phyloP scores from a whole-genome alignment of 2,113 vertebrate species.

The Onychostoma macrolepis region DNA sequence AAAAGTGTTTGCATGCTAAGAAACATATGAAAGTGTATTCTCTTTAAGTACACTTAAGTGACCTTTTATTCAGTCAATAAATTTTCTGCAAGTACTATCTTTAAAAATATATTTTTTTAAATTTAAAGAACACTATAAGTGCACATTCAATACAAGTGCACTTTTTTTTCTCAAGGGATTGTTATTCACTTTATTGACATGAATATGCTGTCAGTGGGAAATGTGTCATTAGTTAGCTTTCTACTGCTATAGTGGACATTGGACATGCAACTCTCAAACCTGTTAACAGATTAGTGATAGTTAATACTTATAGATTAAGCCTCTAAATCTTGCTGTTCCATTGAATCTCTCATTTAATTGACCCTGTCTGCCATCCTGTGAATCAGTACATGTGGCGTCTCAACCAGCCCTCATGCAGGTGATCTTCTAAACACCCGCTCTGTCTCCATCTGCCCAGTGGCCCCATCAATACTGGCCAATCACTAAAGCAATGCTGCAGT shows the following conservation, averaged over 20 bases:
- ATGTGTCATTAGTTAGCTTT: not conserved
- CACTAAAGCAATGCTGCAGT: slow-evolving; percentile 28
- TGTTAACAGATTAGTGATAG: slow-evolving; percentile 18
- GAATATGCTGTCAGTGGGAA: slow-evolving; percentile 14
- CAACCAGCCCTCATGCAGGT: not conserved
- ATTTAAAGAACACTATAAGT: not conserved
- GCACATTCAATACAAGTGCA: not conserved
- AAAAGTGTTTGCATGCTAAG: not conserved
- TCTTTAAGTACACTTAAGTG: not conserved
- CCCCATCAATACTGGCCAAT: slow-evolving; percentile 9
- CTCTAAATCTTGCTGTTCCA: not conserved
- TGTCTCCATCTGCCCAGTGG: not conserved
- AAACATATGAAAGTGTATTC: not conserved
- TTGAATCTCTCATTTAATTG: slow-evolving; percentile 34
- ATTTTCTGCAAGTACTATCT: too few relatives aligned
- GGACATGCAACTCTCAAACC: slow-evolving; percentile 10
- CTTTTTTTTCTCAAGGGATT: not conserved
- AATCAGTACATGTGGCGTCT: slow-evolving; percentile 16
- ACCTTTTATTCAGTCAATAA: not conserved
- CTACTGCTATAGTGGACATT: not conserved
- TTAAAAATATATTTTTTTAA: not conserved
- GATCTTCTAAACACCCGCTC: slow-evolving; percentile 1
- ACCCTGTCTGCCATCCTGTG: slow-evolving; percentile 7
- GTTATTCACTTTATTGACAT: not conserved
- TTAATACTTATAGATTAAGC: slow-evolving; percentile 35